A percentile compares a stretch with the other conserved stretches of the same genome.
Conservation (phyloP, 2,888 invertebrate genomes). For the Drosophila diplacantha region DNA sequence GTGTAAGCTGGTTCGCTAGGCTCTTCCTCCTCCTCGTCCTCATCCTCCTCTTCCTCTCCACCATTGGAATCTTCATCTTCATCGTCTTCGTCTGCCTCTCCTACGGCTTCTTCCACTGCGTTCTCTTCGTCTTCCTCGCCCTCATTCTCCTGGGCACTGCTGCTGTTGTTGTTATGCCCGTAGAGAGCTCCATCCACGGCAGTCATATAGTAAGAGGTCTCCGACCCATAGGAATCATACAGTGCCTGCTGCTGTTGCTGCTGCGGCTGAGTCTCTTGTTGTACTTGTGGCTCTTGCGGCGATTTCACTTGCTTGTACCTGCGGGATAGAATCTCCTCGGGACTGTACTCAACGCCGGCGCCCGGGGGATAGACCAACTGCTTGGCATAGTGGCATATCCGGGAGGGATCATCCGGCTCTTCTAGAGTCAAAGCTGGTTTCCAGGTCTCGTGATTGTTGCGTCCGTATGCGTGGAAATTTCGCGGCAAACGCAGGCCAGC, state of each 20-base stretch:
- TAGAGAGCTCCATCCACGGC: constrained; percentile 50
- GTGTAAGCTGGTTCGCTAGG: constrained; percentile 38
- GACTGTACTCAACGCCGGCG: constrained; percentile 75
- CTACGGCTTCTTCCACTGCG: constrained; percentile 31
- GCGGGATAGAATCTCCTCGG: constrained; percentile 75
- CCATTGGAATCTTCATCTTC: constrained; percentile 45
- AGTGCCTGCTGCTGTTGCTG: constrained; percentile 36
- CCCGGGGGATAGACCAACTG: constrained; percentile 75
- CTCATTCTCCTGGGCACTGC: constrained; percentile 35
- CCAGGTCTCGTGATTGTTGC: constrained; percentile 77
- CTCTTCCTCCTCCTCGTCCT: constrained; percentile 53
- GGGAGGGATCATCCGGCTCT: constrained; percentile 76
- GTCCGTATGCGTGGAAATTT: constrained; percentile 74
- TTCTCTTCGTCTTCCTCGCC: constrained; percentile 41
- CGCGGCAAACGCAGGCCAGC: constrained; percentile 72
- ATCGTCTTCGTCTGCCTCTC: constrained; percentile 43
- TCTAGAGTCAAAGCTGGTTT: constrained; percentile 76
- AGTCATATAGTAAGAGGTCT: constrained; percentile 55
- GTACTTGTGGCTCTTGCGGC: constrained; percentile 7
- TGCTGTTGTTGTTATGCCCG: constrained; percentile 28
- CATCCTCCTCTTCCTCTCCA: constrained; percentile 38
- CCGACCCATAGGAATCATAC: constrained; percentile 53
- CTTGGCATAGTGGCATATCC: constrained; percentile 76
- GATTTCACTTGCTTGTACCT: constrained; percentile 58
- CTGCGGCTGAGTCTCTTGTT: constrained; percentile 2